These are phyloP conservation scores for Micronisus gabar DNA, from an alignment of 2,113 vertebrate genomes.

Conservation along the genomic window DNA sequence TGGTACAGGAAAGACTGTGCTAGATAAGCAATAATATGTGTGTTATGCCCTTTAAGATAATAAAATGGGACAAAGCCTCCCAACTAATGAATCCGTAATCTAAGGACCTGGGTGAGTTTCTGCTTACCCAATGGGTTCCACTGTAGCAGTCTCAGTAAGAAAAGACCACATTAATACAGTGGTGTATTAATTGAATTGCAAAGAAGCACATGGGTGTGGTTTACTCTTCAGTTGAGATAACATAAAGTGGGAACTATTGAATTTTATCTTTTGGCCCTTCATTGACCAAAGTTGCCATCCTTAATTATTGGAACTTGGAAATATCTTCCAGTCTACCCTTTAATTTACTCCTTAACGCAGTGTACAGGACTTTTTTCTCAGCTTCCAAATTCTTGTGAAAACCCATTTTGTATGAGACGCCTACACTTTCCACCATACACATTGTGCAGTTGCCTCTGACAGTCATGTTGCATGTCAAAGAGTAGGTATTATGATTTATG, in stretches of 20 bases:
- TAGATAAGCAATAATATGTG: too few species aligned
- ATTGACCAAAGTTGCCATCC: too few species aligned
- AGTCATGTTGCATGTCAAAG: background rate
- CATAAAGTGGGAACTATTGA: background rate
- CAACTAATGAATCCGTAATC: fast-evolving
- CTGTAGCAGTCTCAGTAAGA: background rate
- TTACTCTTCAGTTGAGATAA: background rate
- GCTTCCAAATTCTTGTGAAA: background rate
- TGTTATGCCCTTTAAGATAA: background rate
- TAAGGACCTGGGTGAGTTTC: background rate
- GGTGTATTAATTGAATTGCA: background rate
- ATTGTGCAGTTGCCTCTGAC: background rate
- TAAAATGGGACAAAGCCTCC: too few species aligned
- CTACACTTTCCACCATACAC: background rate
- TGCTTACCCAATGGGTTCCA: background rate
- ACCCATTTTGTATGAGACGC: background rate
- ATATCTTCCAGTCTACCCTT: background rate
- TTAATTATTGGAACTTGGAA: background rate
- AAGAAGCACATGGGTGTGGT: background rate
- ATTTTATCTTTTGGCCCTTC: background rate
- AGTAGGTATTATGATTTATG: background rate
- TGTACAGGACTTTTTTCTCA: background rate
- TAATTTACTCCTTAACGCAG: too few species aligned
- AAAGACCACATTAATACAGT: fast-evolving
- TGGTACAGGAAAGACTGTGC: background rate